A percentile compares a stretch with the other conserved stretches of the same genome.
These are phyloP conservation scores for Nephrotoma flavescens DNA, from an alignment of 2,888 invertebrate species.

Conservation along the genomic window DNA sequence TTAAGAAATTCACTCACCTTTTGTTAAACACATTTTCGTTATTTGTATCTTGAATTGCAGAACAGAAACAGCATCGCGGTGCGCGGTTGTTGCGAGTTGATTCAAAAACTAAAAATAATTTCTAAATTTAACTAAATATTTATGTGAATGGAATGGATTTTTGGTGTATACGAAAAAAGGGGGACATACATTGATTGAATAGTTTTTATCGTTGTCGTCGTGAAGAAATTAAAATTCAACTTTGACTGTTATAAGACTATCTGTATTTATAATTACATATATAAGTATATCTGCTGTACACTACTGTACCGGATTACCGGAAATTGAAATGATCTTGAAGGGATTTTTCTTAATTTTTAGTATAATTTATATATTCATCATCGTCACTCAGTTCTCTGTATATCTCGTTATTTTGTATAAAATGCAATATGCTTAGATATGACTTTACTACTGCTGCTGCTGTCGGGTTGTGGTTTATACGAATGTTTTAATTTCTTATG, in stretches of 20 bases:
- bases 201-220: neutral
- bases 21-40: neutral
- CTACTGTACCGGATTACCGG: neutral
- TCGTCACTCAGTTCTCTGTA: neutral
- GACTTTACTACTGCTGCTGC: neutral
- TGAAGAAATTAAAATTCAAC: neutral
- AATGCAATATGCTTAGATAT: neutral
- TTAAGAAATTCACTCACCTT: neutral
- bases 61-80: neutral
- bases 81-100: neutral
- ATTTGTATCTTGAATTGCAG: neutral
- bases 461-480: neutral
- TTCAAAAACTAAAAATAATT: neutral
- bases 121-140: neutral
- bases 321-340: neutral
- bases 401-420: neutral
- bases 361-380: neutral
- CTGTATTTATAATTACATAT: neutral
- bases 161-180: neutral
- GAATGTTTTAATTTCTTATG: neutral
- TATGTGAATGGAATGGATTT: neutral
- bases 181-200: neutral
- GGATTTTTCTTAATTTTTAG: neutral
- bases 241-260: neutral
- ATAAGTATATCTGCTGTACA: neutral